phyloP scores from a whole-genome alignment of 2,888 invertebrate species.

The Subacronicta megacephala region DNA sequence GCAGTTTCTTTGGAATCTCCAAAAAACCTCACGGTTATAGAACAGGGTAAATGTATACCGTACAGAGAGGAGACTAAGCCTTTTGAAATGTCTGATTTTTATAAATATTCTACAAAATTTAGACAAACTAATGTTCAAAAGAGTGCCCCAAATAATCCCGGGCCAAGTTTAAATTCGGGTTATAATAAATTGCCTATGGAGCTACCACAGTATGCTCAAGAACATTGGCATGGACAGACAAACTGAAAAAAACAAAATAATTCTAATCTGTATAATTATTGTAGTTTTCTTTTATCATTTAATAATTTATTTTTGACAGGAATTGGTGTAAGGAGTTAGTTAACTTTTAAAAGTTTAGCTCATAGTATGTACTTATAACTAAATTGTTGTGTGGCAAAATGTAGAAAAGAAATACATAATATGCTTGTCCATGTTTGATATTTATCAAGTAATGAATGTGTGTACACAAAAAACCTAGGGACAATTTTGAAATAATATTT shows the following conservation, averaged over 20 bases:
- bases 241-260: conserved; percentile 68
- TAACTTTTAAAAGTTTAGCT: conserved; percentile 56
- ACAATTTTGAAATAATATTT: conserved; percentile 29
- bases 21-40: conserved; percentile 95
- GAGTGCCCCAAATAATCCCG: conserved; percentile 65
- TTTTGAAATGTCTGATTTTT: conserved; percentile 99
- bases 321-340: conserved; percentile 49
- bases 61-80: conserved; percentile 98
- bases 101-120: conserved; percentile 98
- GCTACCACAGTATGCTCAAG: conserved; percentile 80
- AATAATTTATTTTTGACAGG: conserved; percentile 48
- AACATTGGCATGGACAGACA: conserved; percentile 81
- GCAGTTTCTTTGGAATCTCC: conserved; percentile 93
- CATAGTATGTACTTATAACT: conserved; percentile 67
- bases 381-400: conserved; percentile 41
- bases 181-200: conserved; percentile 84
- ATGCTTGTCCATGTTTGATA: conserved; percentile 12
- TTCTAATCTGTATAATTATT: conserved; percentile 28
- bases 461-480: conserved; percentile 35
- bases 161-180: conserved; percentile 66
- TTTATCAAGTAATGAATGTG: conserved; percentile 36
- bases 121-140: conserved; percentile 90
- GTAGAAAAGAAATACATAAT: conserved; percentile 14
- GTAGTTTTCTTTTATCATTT: conserved; percentile 28
- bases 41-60: conserved; percentile 96